Percentiles rank a stretch among this genome's conserved stretches.
Conservation (phyloP, 2,797 vertebrate species). For the Aphelocoma californica region DNA sequence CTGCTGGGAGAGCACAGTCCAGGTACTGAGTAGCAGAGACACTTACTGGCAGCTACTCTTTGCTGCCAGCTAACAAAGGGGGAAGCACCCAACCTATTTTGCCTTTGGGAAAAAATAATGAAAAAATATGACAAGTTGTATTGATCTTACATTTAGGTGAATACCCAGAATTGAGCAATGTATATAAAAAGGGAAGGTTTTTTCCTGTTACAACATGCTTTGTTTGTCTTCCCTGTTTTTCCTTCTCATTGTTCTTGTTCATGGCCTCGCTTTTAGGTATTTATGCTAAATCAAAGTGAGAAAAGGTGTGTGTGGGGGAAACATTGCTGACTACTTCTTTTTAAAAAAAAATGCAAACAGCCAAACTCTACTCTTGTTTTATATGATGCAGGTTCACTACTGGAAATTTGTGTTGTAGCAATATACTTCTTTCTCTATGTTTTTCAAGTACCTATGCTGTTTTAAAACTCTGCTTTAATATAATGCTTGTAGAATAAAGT, state of each 20-base stretch:
- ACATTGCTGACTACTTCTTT: not conserved
- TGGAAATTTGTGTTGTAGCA: not conserved
- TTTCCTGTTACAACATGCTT: not conserved
- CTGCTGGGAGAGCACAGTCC: not conserved
- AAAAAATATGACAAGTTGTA: not conserved
- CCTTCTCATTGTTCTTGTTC: not conserved
- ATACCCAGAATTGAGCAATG: not conserved
- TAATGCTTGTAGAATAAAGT: not conserved
- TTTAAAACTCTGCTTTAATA: not conserved
- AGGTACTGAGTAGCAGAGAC: not conserved
- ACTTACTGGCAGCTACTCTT: not conserved
- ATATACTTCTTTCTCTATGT: not conserved
- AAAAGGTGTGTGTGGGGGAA: not conserved
- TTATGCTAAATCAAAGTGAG: not conserved
- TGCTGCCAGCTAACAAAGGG: not conserved
- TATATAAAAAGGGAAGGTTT: not conserved
- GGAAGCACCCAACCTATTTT: not conserved
- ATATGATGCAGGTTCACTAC: not conserved
- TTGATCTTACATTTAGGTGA: not conserved
- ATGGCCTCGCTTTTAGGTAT: not conserved
- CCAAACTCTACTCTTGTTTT: not conserved
- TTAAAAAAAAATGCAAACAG: not conserved
- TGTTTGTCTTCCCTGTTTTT: not conserved
- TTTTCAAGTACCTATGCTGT: not conserved
- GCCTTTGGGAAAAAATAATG: not conserved